Evolutionary conservation across 2,113 vertebrate species (phyloP), one percentile per base, ranked within the genome.

Genomic region (Galeopterus variegatus): DNA sequence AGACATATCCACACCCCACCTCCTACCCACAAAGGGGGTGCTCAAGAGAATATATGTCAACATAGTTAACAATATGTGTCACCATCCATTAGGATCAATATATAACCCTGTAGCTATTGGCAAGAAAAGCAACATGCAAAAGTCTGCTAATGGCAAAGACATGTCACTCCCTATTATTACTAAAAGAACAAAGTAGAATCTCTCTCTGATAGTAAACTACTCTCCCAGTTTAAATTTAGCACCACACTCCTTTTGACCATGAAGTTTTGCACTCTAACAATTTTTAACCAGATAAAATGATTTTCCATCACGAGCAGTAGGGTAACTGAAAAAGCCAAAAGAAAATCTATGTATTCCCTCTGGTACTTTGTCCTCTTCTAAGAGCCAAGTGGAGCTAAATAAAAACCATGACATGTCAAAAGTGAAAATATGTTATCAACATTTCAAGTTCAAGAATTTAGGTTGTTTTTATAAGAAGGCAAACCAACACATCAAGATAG

Each of bases 1-100:
- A 92, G 86, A 65, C 97, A 91, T 31, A 41, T 94, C 31, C 69
- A 62, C 93, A 62, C 48, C 56, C 52, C 5, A 41, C 6, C 33
- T n/a, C 23, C 23, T 76, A 54, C 26, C 60, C 28, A 72, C 10
- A 97, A 96, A 98, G 83, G 69, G 93, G 90, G 98, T 31, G 41
- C n/a, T 95, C 97, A 91, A 92, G 90, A 77, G 82, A 97, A 98
- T 52, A 98, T 90, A 97, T 97, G 97, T 97, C 96, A 97, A 89
- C 98, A 97, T 98, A 99, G 99, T 98, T 98, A 98, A 97, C 98
- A 97, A 96, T 95, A 77, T 76, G 60, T 98, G 98, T 98, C 85
- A 23, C 10, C 45, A 95, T 95, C 88, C 76, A 97, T 99, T 98
- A 98, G 90, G 90, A 97, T 98, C 97, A 96, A 82, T 41, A 48